phyloP scores from a whole-genome alignment of 2,888 invertebrate species.

The Thera obeliscata region DNA sequence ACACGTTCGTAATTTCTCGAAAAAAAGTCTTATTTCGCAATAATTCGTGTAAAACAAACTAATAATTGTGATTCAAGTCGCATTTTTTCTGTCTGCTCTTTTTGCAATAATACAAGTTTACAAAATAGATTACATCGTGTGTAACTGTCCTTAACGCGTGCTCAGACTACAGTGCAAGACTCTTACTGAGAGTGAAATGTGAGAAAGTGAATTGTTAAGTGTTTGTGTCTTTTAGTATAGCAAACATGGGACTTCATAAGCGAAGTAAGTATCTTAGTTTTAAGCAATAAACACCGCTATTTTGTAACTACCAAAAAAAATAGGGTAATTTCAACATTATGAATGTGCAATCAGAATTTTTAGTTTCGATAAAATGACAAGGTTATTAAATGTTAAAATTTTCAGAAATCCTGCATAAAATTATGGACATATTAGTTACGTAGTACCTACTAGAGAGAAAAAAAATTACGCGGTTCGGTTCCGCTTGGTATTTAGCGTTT shows the following conservation, averaged over 20 bases:
- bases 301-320: no score
- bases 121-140: slow-evolving; percentile 18
- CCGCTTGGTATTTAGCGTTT: no score
- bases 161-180: slow-evolving; percentile 32
- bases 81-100: slow-evolving; percentile 19
- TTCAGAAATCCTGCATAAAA: no score
- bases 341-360: no score
- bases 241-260: slow-evolving; percentile 74
- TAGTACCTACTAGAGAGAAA: no score
- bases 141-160: slow-evolving; percentile 18
- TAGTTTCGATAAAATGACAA: no score
- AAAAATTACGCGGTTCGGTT: no score
- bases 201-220: slow-evolving; percentile 58
- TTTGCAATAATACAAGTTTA: neutral
- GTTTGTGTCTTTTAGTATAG: slow-evolving; percentile 46
- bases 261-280: slow-evolving; percentile 66
- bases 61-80: slow-evolving; percentile 14
- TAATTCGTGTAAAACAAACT: slow-evolving; percentile 19
- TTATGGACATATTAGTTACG: no score
- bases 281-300: no score
- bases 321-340: no score
- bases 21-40: neutral
- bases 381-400: no score
- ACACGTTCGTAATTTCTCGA: neutral
- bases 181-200: slow-evolving; percentile 61